Evolutionary conservation across 2,888 invertebrate genomes (phyloP).

Genomic region (Cephus pygmeus): DNA sequence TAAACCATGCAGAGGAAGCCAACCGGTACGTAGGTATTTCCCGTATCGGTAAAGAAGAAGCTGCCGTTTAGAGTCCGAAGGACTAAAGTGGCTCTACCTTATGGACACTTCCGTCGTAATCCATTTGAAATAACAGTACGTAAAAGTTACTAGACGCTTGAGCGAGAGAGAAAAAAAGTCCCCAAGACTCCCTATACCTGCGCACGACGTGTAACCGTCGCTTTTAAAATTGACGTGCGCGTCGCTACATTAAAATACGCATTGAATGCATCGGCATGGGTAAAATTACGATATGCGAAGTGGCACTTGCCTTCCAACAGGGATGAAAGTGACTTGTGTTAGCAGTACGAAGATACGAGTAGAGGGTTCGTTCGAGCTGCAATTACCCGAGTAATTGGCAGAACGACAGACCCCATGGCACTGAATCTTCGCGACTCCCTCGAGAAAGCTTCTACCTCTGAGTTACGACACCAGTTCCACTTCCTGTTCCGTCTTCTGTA

Average conservation of each 20-base stretch:
- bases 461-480: not conserved
- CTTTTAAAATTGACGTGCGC: not conserved
- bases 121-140: not conserved
- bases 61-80: not conserved
- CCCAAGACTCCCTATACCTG: not conserved
- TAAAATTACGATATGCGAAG: not conserved
- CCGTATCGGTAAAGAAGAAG: not conserved
- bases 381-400: slow-evolving; percentile 33
- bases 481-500: not conserved
- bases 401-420: slow-evolving; percentile 29
- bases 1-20: not conserved
- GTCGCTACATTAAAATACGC: not conserved
- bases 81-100: not conserved
- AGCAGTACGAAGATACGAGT: not conserved
- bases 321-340: not conserved
- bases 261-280: not conserved
- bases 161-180: not conserved
- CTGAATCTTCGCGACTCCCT: slow-evolving; percentile 29
- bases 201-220: not conserved
- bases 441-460: not conserved
- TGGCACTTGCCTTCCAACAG: not conserved
- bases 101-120: not conserved
- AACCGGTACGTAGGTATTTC: not conserved
- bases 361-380: slow-evolving; percentile 26
- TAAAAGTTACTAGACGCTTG: not conserved